phyloP scores from a whole-genome alignment of 2,797 vertebrate species.

The Cossypha polioptera region DNA sequence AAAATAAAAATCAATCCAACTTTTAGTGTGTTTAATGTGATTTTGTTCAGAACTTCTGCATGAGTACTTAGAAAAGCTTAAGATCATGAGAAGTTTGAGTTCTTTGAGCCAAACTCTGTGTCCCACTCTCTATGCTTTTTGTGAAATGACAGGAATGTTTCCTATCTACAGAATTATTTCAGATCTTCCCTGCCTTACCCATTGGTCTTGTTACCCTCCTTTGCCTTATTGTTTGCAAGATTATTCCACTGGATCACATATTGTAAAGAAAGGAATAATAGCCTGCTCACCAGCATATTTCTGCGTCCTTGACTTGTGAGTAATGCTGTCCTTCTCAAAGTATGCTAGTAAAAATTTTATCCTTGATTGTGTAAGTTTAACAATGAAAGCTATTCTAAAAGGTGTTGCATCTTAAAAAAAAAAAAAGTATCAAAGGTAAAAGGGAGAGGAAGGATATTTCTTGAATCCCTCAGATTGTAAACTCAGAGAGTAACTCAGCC shows the following conservation, averaged over 20 bases:
- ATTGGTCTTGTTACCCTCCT: neutral
- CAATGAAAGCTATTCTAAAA: neutral
- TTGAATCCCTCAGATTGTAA: neutral
- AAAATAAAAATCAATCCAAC: conserved; percentile 25
- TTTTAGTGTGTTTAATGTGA: neutral
- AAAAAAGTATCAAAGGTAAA: neutral
- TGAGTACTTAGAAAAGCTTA: neutral
- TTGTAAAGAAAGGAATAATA: neutral
- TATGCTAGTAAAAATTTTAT: neutral
- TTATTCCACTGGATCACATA: neutral
- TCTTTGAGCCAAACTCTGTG: neutral
- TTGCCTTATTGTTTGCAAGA: neutral
- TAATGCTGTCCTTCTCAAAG: neutral
- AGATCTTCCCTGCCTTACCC: neutral
- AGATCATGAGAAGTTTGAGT: neutral
- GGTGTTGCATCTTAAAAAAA: neutral
- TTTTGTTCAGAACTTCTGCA: neutral
- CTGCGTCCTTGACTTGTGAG: neutral
- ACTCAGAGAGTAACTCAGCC: neutral
- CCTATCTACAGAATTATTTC: neutral
- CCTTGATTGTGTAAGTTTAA: neutral
- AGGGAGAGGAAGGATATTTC: neutral
- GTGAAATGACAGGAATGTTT: fast-evolving
- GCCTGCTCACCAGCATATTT: neutral
- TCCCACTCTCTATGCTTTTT: neutral